Base-by-base conservation (phyloP, 2,888 invertebrate species). In the Rhagium mordax region DNA sequence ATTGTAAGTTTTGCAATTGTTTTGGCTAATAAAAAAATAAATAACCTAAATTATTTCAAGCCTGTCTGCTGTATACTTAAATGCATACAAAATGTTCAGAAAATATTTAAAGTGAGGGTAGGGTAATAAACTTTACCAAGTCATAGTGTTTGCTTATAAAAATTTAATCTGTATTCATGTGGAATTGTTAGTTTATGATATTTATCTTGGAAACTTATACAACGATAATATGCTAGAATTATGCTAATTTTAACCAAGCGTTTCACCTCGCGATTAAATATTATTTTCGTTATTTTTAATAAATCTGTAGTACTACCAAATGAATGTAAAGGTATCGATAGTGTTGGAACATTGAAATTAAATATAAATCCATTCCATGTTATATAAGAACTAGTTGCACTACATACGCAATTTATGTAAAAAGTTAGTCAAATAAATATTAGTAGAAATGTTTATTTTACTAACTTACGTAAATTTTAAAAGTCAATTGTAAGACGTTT, bases 51-150 rank as follows among this genome's bases (percentile, higher is more conserved):
- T 33, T 33, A 33, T 4, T 8, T 33, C 29, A n/a, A n/a, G n/a
- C n/a, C n/a, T n/a, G n/a, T n/a, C n/a, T n/a, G 8, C 8, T 13
- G 13, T 2, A 0, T n/a, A 41, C 13, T n/a, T 41, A 10, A 41
- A 41, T n/a, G 1, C n/a, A 13, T 3, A 41, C n/a, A 3, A 13
- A 41, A 3, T 41, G n/a, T 15, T 41, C 5, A 10, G n/a, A 41
- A 41, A 41, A 41, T 41, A n/a, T 41, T 41, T 41, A 41, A 13
- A 41, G 4, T 15, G 16, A 57, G 15, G 24, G 0, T 27, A 57
- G 55, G 55, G 27, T 15, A 57, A 57, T 57, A 57, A 57, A 57
- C 55, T 57, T 57, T 53, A 21, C n/a, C 27, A 55, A 55, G 24
- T 7, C 55, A 7, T 27, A 57, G n/a, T 57, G 27, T 27, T 57